Evolutionary conservation across 2,888 invertebrate species (phyloP), one percentile per base, ranked within the genome.

Genomic region (Mechanitis messenoides): DNA sequence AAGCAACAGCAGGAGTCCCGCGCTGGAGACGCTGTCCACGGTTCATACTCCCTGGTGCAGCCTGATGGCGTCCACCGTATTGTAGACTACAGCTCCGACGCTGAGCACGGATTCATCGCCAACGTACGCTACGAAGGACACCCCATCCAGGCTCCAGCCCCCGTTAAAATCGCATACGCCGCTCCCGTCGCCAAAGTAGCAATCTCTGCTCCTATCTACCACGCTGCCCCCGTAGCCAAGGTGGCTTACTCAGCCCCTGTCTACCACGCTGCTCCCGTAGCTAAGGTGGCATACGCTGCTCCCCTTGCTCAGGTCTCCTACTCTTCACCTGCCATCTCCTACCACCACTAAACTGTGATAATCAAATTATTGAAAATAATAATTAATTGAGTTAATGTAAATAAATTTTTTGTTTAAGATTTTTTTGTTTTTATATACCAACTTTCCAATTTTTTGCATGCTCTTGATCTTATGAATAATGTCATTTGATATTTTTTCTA

Each of bases 1-100:
- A 90, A 90, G 74, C 80, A 88, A 68, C 89, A 89, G 75, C 81
- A 87, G 71, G 90, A 90, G 67, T 72, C 79, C 59, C 89, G 90
- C 67, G 72, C 75, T 64, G 90, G 88, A 3, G 86, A 90, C 69
- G 76, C 73, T 58, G 86, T 90, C 45, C 87, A 87, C 59, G 89
- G 90, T 64, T 86, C 82, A 20, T 90, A 90, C 81, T 88, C 90
- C 4, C 81, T 90, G 3, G 77, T 90, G 33, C 89, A 90, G 65
- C 87, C 89, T 64, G 90, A 90, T 56, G 90, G 90, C 1, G 80
- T 84, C 53, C 80, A 76, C 70, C 84, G 90, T 65, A 83, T 89
- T 65, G 89, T 90, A 3, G 87, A 90, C 61, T 90, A 90, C 81
- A 82, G 87, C 68, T 74, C 88, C 20, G 85, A 87, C 73, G 78